Conservation (phyloP, 2,113 vertebrate genomes). For the Ceyx margarethae region DNA sequence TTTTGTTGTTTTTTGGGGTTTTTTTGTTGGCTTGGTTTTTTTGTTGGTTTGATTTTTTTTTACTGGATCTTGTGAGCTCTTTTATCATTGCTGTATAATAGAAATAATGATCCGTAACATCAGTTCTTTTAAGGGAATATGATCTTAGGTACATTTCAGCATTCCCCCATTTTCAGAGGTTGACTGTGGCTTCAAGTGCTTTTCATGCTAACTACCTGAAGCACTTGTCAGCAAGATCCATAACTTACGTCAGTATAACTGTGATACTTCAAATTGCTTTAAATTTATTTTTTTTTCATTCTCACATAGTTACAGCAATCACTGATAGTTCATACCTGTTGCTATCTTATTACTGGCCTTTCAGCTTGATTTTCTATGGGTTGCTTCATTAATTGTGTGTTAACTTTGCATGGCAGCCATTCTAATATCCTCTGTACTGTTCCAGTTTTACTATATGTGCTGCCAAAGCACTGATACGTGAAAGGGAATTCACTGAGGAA, state of each 20-base stretch:
- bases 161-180: not conserved
- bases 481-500: not conserved
- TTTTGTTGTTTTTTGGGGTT: not conserved
- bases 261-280: not conserved
- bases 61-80: not conserved
- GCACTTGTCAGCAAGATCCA: not conserved
- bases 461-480: not conserved
- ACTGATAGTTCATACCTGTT: conserved; percentile 23
- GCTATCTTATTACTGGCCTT: not conserved
- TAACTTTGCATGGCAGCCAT: not conserved
- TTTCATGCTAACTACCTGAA: not conserved
- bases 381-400: not conserved
- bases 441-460: not conserved
- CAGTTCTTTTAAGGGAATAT: not conserved
- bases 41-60: no score
- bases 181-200: not conserved
- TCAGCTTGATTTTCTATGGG: not conserved
- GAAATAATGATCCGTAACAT: not conserved
- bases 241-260: not conserved
- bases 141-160: not conserved
- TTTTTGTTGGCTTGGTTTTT: not conserved
- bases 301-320: not conserved
- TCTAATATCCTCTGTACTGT: not conserved
- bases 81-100: not conserved
- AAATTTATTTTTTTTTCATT: not conserved